A percentile compares a stretch with the other conserved stretches of the same genome.
These are phyloP conservation scores for Pogonomyrmex barbatus DNA, from an alignment of 1,140 invertebrate genomes.

Conservation along the genomic window DNA sequence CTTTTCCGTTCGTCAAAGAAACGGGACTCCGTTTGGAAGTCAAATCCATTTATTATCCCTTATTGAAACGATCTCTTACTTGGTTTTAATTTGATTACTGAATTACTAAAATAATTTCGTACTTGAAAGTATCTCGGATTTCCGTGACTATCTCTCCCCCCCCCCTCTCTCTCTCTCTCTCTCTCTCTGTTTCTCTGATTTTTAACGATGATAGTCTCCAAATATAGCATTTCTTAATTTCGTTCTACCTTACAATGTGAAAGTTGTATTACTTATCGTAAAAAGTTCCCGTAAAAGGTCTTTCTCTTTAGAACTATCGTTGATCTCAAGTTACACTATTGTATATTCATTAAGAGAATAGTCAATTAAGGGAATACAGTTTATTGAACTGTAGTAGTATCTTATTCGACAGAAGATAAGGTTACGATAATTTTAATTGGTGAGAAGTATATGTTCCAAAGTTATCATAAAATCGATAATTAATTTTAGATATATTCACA, in stretches of 20 bases:
- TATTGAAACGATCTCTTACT: not conserved
- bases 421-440: not conserved
- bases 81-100: not conserved
- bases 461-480: not conserved
- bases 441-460: not conserved
- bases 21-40: constrained; percentile 13
- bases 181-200: not conserved
- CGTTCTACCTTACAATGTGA: not conserved
- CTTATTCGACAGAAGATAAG: not conserved
- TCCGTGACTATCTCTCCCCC: not conserved
- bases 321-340: not conserved
- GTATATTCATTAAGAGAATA: not conserved
- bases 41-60: constrained; percentile 12
- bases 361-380: not conserved
- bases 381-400: not conserved
- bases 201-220: not conserved
- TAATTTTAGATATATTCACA: not conserved
- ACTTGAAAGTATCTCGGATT: not conserved
- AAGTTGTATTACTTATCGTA: not conserved
- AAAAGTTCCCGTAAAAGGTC: not conserved
- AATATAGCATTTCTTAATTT: constrained; percentile 2
- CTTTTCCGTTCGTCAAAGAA: not conserved
- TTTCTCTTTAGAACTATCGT: not conserved
- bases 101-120: not conserved
- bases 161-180: not conserved